Evolutionary conservation across 2,797 vertebrate species (phyloP), one percentile per base, ranked within the genome.

Genomic region (Paramormyrops hopkinsi): DNA sequence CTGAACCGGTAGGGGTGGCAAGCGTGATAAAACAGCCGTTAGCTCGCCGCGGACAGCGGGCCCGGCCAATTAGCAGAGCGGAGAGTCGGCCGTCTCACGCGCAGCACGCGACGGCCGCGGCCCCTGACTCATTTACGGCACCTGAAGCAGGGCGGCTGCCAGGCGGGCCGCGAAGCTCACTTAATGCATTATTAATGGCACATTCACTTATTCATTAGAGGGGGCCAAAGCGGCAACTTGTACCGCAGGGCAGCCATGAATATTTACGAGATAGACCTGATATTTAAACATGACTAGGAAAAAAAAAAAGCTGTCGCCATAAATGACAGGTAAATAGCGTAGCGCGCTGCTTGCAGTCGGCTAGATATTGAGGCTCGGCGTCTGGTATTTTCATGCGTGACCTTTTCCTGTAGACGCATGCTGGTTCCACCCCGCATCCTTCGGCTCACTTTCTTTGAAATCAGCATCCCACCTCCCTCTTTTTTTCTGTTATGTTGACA

Each of bases 311-410:
- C 88, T 88, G 48, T 91, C 90, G 88, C 89, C 91, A 89, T 93
- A 94, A 95, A 95, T 94, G 94, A 65, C 92, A 94, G 94, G 94
- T 94, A 94, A 95, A 94, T 91, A 94, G 91, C 90, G 89, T 51
- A 33, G 48, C 86, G 83, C 3, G 29, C 88, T 90, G 90, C 91
- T 92, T 53, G n/a, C 90, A 88, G 88, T 88, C 56, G 12, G 33
- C 65, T 53, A 50, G 89, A 88, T 76, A 87, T 91, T 54, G n/a
- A 65, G 84, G 19, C 5, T 2, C 59, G 79, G 4, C 86, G 46
- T 89, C 88, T 90, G 90, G 91, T 91, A 90, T 92, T 89, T 90
- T 51, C 33, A 25, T 92, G 89, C 19, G 4, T 91, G 92, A 95
- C 94, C 94, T 95, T 94, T 93, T 92, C 92, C 90, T 76, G 91